Base-by-base conservation (phyloP, 2,797 vertebrate genomes). In the Ptychobarbus kaznakovi region DNA sequence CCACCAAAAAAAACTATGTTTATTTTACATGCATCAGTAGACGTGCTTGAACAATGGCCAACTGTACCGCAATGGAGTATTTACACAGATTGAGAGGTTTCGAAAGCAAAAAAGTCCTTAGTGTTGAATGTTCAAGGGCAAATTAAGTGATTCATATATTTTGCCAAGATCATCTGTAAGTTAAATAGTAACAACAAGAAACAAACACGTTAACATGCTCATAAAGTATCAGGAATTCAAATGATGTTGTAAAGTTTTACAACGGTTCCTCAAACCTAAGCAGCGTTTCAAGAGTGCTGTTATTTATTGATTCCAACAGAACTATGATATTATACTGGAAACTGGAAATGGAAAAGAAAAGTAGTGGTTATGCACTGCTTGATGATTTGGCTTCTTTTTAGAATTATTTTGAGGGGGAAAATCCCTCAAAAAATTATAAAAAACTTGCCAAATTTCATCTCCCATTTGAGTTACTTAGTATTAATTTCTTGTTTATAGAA, bases 21-120 rank as follows among this genome's bases (percentile, higher is more conserved):
- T 88, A 86, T 87, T 88, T 89, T 86, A 82, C n/a, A 61, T 66
- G 74, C 66, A 77, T 85, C 73, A 77, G 82, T 78, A 87, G 58
- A 78, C 78, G 56, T 28, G 73, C 65, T 82, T 86, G 81, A 86
- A 86, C 28, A 56, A 85, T 35, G 15, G 81, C 81, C 87, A 49
- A 81, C 66, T 20, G 28, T 42, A 56, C 46, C 5, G 69, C 74
- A 53, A 35, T 32, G n/a, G 9, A 70, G 69, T 10, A 49, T 28
- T 75, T 73, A 56, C 58, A 58, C n/a, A 58, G 38, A 40, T 49
- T 72, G 65, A 85, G 61, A 69, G 38, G 32, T 61, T 16, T 69
- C 20, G 20, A 82, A 68, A 69, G 61, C 70, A 74, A 84, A 49
- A 63, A 25, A 42, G 22, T 65, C 5, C 8, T 20, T 75, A 49